Base-by-base conservation (phyloP, 1,140 invertebrate species). In the Atopsyche davidsoni region DNA sequence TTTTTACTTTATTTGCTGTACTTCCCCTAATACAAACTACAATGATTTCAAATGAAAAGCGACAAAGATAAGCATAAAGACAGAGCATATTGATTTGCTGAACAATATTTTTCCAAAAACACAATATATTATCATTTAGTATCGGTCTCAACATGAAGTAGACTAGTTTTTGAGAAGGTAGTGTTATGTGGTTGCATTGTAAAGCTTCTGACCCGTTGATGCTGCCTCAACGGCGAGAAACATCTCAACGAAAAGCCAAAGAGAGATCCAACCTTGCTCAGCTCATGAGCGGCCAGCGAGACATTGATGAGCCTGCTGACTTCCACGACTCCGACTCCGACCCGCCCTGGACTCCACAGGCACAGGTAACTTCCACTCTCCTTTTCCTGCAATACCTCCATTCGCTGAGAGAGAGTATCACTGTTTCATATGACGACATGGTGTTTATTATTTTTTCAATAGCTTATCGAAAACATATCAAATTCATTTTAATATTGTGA, bases 291-390 rank as follows among this genome's bases (percentile, higher is more conserved):
- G 56, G 53, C 46, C 59, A 60, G 39, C 61, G 62, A 41, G 62
- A 62, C 22, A 49, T 62, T 22, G 70, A 68, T 32, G 73, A 76
- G 47, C 70, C 70, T 7, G 62, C 65, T 32, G 73, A 77, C 59
- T 78, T 76, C 58, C 65, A 69, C 25, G 79, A 84, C 65, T 83
- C 81, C 4, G 82, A 84, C 64, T 79, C 78, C 9, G 82, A 85
- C 75, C 83, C 82, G 7, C 82, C 81, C 4, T 86, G 83, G 83
- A 83, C 80, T 14, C 83, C 83, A 4, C 75, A 77, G 40, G 72
- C 73, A 19, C 80, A 79, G 53, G 73, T 57, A 52, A 48, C 6
- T 31, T 28, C 10, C 19, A 32, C 25, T 32, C 17, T 13, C n/a
- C n/a, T n/a, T n/a, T n/a, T n/a, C n/a, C n/a, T n/a, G n/a, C n/a